Evolutionary conservation across 1,140 invertebrate species (phyloP), one percentile per base, ranked within the genome.

Genomic region (Papilio xuthus): DNA sequence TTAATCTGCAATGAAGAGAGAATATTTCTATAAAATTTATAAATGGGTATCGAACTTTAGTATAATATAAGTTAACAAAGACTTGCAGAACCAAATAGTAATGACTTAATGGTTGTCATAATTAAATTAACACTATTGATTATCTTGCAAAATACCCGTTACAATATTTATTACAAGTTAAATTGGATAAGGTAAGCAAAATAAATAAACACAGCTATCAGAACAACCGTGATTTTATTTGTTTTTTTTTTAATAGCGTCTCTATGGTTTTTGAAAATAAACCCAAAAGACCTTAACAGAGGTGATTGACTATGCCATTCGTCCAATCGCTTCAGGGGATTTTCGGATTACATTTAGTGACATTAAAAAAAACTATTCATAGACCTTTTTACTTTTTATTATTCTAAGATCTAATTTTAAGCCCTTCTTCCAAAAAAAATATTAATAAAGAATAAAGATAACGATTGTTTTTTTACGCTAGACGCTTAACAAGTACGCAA

Each of bases 341-440:
- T 89, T 91, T 88, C 80, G 85, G 88, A 91, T 91, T 89, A 90
- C 87, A 85, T 82, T 91, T 84, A 80, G 89, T 88, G 85, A 85
- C 84, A 75, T 84, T 85, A 53, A 75, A 53, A 73, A 53, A 75
- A 56, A 53, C 67, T 70, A 32, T 18, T n/a, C 10, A 44, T 71
- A 18, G 4, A 47, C n/a, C 20, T 73, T 42, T 47, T 73, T 26
- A 26, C 23, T 26, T 50, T 47, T 73, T 50, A 50, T 73, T 13
- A 47, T 47, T 28, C 26, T 20, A 73, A 26, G 15, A 28, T 28
- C 13, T 73, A 67, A 18, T 67, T 28, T 7, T 28, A 28, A 67
- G 28, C 23, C 23, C 60, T 63, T 28, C 60, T 32, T 44, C 23
- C 23, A 44, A 47, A 53, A 9, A 20, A 20, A 53, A 20, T 44